Percentiles rank a stretch among this genome's conserved stretches.
phyloP scores from a whole-genome alignment of 1,140 invertebrate genomes.

The Habropoda laboriosa region DNA sequence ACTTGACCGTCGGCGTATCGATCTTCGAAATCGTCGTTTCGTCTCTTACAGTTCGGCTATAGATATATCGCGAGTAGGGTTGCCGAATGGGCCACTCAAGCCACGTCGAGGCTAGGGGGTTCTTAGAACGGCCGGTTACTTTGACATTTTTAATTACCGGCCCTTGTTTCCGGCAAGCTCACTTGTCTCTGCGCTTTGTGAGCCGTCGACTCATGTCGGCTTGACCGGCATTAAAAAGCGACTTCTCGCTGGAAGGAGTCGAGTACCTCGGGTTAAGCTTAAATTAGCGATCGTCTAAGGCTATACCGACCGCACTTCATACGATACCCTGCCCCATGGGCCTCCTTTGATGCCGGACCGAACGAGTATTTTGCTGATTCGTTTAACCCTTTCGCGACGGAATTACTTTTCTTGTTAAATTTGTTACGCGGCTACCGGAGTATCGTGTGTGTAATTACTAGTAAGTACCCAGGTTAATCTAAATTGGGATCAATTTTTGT shows the following conservation, averaged over 20 bases:
- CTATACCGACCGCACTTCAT: constrained; percentile 1
- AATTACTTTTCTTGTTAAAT: too few relatives aligned
- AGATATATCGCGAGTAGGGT: neutral
- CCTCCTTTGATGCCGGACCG: neutral
- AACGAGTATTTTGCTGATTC: neutral
- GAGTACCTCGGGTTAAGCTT: constrained; percentile 45
- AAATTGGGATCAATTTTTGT: too few relatives aligned
- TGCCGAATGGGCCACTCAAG: constrained; percentile 50
- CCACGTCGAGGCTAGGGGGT: constrained; percentile 23
- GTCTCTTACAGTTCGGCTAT: neutral
- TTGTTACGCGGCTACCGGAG: too few relatives aligned
- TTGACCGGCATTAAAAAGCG: constrained; percentile 65
- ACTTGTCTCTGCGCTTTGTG: constrained; percentile 64
- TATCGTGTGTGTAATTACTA: too few relatives aligned
- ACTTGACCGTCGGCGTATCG: constrained; percentile 42
- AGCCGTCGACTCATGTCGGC: constrained; percentile 47
- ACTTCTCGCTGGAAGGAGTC: constrained; percentile 28
- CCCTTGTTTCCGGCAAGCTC: constrained; percentile 56
- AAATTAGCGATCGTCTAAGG: constrained; percentile 61
- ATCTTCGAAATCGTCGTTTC: constrained; percentile 32
- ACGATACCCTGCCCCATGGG: constrained; percentile 6
- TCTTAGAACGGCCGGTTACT: constrained; percentile 58
- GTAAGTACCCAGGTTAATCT: too few relatives aligned
- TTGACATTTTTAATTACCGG: constrained; percentile 70
- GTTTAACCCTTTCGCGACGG: too few relatives aligned